Evolutionary conservation across 2,113 vertebrate genomes (phyloP).

Genomic region (Myotis yumanensis): DNA sequence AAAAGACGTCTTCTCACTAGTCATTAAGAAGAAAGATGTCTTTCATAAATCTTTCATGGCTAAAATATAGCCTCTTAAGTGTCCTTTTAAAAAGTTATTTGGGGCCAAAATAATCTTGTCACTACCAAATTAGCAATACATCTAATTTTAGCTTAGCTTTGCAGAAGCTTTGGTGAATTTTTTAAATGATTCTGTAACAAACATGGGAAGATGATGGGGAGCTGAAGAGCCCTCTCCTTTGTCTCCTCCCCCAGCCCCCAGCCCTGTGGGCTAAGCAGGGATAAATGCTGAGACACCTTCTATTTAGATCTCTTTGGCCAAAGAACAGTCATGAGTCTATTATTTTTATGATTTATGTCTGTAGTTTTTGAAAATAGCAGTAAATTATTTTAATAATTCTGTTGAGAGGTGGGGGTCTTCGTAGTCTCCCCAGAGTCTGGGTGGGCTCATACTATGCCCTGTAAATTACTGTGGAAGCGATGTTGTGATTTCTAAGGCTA

Average conservation of each 20-base stretch:
- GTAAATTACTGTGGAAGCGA: background rate
- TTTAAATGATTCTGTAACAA: background rate
- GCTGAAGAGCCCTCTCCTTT: background rate
- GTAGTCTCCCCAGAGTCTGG: background rate
- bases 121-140: background rate
- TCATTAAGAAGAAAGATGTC: constrained; percentile 30
- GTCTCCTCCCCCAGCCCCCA: background rate
- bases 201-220: background rate
- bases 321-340: background rate
- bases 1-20: background rate
- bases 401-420: background rate
- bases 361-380: constrained; percentile 12
- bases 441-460: background rate
- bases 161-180: background rate
- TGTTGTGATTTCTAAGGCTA: background rate
- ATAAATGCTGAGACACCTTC: background rate
- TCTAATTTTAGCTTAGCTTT: constrained; percentile 4
- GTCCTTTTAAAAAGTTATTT: constrained; percentile 13
- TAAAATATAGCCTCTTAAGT: constrained; percentile 34
- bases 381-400: background rate
- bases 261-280: background rate
- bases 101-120: background rate
- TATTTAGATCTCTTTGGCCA: background rate
- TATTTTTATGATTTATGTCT: constrained; percentile 3
- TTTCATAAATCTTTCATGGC: background rate